These are phyloP conservation scores for Corythornis leucogaster DNA, from an alignment of 2,797 vertebrate species.

Conservation along the genomic window DNA sequence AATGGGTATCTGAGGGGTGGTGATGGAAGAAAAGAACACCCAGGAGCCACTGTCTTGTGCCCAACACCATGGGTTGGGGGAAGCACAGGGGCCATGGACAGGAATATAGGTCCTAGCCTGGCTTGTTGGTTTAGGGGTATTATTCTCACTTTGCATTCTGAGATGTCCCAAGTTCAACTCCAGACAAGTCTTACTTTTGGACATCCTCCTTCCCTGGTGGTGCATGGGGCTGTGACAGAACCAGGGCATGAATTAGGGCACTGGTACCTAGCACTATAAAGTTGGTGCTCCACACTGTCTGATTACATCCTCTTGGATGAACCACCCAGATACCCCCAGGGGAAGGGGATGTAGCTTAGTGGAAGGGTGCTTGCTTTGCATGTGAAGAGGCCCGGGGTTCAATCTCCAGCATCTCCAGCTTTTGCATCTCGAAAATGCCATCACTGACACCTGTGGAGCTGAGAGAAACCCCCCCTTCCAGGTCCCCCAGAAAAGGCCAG, in stretches of 20 bases:
- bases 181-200: neutral
- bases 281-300: fast-evolving
- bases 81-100: neutral
- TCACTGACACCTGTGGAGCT: neutral
- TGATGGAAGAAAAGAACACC: neutral
- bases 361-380: neutral
- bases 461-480: too few species aligned
- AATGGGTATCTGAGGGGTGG: neutral
- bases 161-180: neutral
- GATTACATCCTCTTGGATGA: neutral
- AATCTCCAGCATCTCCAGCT: neutral
- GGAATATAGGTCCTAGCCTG: fast-evolving
- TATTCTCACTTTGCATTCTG: neutral
- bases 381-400: neutral
- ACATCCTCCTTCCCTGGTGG: fast-evolving
- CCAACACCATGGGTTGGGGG: fast-evolving
- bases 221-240: fast-evolving
- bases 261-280: fast-evolving
- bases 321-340: neutral
- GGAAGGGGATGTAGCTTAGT: neutral
- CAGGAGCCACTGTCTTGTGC: too few species aligned
- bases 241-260: neutral
- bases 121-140: neutral
- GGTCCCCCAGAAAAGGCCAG: neutral
- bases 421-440: neutral